Evolutionary conservation across 2,797 vertebrate genomes (phyloP), one percentile per base, ranked within the genome.

Genomic region (Sebastes matsubarae): DNA sequence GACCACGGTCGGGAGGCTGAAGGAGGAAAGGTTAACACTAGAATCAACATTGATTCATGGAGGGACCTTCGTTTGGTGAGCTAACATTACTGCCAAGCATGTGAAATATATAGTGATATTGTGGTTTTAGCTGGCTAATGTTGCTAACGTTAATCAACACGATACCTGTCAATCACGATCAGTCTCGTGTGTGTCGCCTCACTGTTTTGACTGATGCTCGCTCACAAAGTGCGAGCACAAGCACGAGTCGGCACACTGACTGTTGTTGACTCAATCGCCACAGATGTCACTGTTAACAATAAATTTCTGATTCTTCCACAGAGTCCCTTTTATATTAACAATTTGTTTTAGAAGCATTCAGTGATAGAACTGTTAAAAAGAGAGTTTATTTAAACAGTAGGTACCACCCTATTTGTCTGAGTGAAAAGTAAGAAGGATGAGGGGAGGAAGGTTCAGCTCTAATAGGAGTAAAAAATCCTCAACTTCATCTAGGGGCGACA

Each of bases 391-490:
- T 60, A 42, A 67, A 68, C n/a, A 46, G 60, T 13, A n/a, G 10
- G 38, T 25, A n/a, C 16, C 29, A 16, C 8, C 61, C 18, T 72
- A 20, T 64, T 75, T 75, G 34, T 59, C 11, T 46, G 11, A 78
- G 57, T 77, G 32, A 25, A 68, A 66, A 58, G 34, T 57, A 59
- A 74, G 38, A 80, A 63, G 4, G 38, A 86, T 63, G 27, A 52
- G 13, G 32, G 66, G 16, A 58, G 58, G 22, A 36, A 76, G 78
- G 59, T 81, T 81, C 36, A 82, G 58, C 60, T 68, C n/a, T 25
- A 81, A 75, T 38, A 59, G 58, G 52, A 76, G 69, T 46, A 52
- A 52, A 50, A 60, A 88, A 85, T 76, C 25, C 30, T 73, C 22
- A 72, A 67, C 77, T 78, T 77, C 30, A 76, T 54, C 63, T 24